These are phyloP conservation scores for Hermetia illucens DNA, from an alignment of 1,140 invertebrate species.

Conservation along the genomic window DNA sequence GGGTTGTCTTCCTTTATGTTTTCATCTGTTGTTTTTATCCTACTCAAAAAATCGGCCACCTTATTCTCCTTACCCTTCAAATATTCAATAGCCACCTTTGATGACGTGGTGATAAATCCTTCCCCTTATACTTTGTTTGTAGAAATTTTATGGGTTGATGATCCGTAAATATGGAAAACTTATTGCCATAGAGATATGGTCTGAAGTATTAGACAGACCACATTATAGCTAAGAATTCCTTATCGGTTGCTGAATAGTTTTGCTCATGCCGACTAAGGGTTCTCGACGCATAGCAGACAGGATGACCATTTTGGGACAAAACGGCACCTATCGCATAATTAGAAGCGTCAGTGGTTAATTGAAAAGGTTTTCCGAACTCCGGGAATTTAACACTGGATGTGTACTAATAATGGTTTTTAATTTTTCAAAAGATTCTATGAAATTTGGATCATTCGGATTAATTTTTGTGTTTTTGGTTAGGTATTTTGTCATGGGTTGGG, in stretches of 20 bases:
- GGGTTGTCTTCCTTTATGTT: too few relatives aligned
- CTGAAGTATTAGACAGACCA: conserved; percentile 26
- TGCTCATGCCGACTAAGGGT: conserved; percentile 21
- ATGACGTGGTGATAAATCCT: conserved; percentile 30
- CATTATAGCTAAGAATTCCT: conserved; percentile 30
- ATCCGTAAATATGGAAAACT: conserved; percentile 21
- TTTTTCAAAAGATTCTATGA: too few relatives aligned
- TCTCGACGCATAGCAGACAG: conserved; percentile 23
- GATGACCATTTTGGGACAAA: conserved; percentile 16
- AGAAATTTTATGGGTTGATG: conserved; percentile 24
- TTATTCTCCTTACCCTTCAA: conserved; percentile 14
- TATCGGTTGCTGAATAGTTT: conserved; percentile 31
- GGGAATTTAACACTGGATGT: too few relatives aligned
- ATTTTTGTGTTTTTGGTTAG: conserved; percentile 5
- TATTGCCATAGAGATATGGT: conserved; percentile 21
- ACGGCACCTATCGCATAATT: conserved; percentile 18
- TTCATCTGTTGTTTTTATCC: too few relatives aligned
- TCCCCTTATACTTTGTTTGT: conserved; percentile 24
- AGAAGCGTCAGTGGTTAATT: conserved; percentile 16
- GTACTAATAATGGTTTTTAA: too few relatives aligned
- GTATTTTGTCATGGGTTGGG: background rate
- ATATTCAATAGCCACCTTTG: conserved; percentile 32
- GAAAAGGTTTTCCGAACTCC: too few relatives aligned
- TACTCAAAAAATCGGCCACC: too few relatives aligned
- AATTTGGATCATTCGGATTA: conserved; percentile 2